Evolutionary conservation across 2,888 invertebrate genomes (phyloP).

Genomic region (Cataglyphis livida): DNA sequence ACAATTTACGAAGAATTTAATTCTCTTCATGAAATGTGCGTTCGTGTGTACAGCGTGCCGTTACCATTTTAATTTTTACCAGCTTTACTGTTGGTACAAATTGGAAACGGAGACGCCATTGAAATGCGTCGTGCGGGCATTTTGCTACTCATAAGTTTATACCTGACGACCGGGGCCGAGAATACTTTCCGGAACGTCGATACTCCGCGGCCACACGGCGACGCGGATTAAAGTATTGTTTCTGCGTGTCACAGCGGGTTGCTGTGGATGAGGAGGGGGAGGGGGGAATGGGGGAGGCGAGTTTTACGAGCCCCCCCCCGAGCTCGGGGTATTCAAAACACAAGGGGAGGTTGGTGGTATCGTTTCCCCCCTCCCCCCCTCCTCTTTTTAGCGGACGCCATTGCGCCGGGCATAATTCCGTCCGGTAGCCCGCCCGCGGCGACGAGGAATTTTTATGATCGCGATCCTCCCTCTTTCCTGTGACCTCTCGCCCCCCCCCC

Average conservation of each 20-base stretch:
- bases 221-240: constrained; percentile 45
- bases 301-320: constrained; percentile 16
- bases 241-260: constrained; percentile 21
- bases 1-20: not conserved
- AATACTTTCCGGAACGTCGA: constrained; percentile 47
- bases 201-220: constrained; percentile 23
- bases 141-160: constrained; percentile 13
- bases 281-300: no score
- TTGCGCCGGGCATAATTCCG: constrained; percentile 21
- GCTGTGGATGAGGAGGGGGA: no score
- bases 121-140: not conserved
- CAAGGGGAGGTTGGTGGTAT: not conserved
- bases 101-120: not conserved
- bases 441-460: constrained; percentile 41
- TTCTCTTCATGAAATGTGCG: not conserved
- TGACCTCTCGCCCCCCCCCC: no score
- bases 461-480: not conserved
- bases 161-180: constrained; percentile 6
- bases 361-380: not conserved
- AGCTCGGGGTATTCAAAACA: constrained; percentile 39
- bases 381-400: constrained; percentile 20
- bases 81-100: not conserved
- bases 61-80: not conserved
- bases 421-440: not conserved
- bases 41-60: no score